Evolutionary conservation across 2,113 vertebrate genomes (phyloP), one percentile per base, ranked within the genome.

Genomic region (Triplophysa rosa): DNA sequence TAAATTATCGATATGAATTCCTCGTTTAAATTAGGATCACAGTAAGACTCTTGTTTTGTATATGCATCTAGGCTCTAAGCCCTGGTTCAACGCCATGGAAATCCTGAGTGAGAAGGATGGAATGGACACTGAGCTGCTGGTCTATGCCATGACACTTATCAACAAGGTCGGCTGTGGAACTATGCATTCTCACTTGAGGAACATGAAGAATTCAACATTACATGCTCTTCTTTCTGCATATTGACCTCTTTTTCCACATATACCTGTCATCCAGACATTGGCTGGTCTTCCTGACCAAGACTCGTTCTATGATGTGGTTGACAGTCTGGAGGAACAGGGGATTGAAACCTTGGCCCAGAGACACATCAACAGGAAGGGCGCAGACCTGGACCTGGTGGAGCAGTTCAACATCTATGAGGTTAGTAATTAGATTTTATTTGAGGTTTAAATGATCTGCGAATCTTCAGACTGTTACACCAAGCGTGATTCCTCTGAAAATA

Each of bases 321-420:
- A 99, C 91, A 95, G 93, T 91, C 93, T 99, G 87, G 97, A 99
- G 91, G 97, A 99, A 82, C 93, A 98, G 83, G 91, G 95, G 82
- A 96, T 99, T 0, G 96, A 97, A 70, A 86, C 87, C 2, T 91
- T 95, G 89, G 94, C 94, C 52, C 94, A 95, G 89, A 94, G 95
- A 84, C 96, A 98, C 87, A 88, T 98, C 84, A 93, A 89, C 89
- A 96, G 95, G 86, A 98, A 96, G 89, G 97, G 96, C 84, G 94
- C 95, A 1, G 97, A 99, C 88, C 92, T 98, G 71, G 97, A 98
- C 90, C 92, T 99, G 9, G 91, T 96, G 65, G 97, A 99, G 84
- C 97, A 99, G 87, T 92, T 98, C 86, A 98, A 96, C 91, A 97
- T 97, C 87, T 99, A 98, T 77, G 97, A 99, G 96, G 97, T 98